phyloP scores from a whole-genome alignment of 2,888 invertebrate species.

The Embidobia sp. region DNA sequence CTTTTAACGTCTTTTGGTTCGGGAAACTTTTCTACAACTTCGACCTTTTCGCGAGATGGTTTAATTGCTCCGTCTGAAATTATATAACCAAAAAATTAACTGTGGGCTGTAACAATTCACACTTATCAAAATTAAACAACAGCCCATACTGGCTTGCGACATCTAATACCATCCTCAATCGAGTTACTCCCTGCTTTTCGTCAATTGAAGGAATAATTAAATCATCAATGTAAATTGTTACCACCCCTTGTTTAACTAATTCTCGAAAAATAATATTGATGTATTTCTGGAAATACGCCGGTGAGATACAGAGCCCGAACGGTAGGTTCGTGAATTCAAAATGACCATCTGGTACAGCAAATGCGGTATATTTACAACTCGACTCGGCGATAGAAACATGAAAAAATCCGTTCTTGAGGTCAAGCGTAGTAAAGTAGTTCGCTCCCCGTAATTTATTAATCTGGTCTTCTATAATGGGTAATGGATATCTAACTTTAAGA shows the following conservation, averaged over 20 bases:
- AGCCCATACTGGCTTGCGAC: neutral
- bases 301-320: too few species aligned
- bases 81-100: conserved; percentile 48
- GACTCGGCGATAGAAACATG: too few species aligned
- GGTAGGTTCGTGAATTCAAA: too few species aligned
- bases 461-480: conserved; percentile 62
- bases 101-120: conserved; percentile 38
- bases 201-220: neutral
- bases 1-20: neutral
- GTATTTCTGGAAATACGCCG: too few species aligned
- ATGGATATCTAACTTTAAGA: conserved; percentile 65
- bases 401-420: too few species aligned
- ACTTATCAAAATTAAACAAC: conserved; percentile 44
- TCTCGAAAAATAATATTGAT: too few species aligned
- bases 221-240: too few species aligned
- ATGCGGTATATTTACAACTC: too few species aligned
- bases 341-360: too few species aligned
- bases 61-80: conserved; percentile 28
- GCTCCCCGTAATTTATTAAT: conserved; percentile 21
- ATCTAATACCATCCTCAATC: conserved; percentile 9
- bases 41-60: conserved; percentile 46
- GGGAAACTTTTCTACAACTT: conserved; percentile 15
- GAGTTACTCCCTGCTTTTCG: conserved; percentile 2
- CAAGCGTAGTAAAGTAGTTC: too few species aligned
- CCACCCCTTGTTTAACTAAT: too few species aligned